Base-by-base conservation (phyloP, 2,113 vertebrate genomes). In the Xiphorhynchus elegans region DNA sequence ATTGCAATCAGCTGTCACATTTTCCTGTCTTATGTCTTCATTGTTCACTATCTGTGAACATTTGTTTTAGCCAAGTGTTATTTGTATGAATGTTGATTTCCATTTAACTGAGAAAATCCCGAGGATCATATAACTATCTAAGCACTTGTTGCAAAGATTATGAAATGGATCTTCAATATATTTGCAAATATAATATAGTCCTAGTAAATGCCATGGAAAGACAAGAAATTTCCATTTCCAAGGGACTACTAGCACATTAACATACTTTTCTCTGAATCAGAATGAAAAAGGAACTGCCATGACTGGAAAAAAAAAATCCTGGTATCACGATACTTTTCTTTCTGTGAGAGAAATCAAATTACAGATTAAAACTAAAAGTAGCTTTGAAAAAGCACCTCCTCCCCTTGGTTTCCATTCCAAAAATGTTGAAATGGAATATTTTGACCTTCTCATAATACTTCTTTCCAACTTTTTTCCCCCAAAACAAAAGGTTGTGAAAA, bases 401-500 rank as follows among this genome's bases (percentile, higher is more conserved):
- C 42, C 52, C 44, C 29, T 84, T 86, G 89, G 64, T 84, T 88
- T 86, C 70, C 25, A 80, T 76, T 85, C 70, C 60, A 93, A 85
- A 90, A 60, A 75, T 96, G 92, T 87, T 91, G 90, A 96, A 97
- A 97, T 90, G 94, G 95, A 97, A 96, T 95, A 92, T 90, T 97
- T 94, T 97, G 95, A 97, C 95, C 96, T 97, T 97, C 88, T 96
- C 94, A 82, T 76, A 94, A 90, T 87, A 95, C 76, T 87, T 92
- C 83, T 96, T 94, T 90, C 86, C 73, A 18, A 31, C 46, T 80
- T 89, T 75, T 90, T 84, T 21, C 50, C 84, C 95, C 95, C 87
- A 62, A 96, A 95, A 96, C 94, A 94, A 94, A 94, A 97, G 92
- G 83, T 96, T 95, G 90, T 97, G 95, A 96, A 95, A 97, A 97